phyloP scores from a whole-genome alignment of 2,797 vertebrate species.

The Melanotaenia boesemani region DNA sequence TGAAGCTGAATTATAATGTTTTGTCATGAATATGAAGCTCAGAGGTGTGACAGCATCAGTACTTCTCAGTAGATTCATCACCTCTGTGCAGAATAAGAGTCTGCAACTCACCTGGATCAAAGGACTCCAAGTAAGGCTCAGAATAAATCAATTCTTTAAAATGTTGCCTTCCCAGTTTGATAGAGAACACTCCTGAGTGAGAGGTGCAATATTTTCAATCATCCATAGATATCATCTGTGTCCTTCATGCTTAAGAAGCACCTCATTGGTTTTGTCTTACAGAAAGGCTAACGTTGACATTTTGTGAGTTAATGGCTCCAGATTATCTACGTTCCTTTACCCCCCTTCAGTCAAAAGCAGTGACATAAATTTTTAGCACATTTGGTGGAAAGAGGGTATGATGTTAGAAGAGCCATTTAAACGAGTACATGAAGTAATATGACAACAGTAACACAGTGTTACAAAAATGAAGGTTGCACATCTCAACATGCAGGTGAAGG shows the following conservation, averaged over 20 bases:
- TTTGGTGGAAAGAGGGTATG: no score
- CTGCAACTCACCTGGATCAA: background rate
- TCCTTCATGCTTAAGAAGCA: slow-evolving; percentile 27
- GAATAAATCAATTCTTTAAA: background rate
- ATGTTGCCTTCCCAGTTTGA: background rate
- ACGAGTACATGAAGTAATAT: no score
- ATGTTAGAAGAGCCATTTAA: no score
- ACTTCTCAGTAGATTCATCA: background rate
- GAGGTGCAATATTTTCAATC: background rate
- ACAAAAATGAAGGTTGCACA: no score
- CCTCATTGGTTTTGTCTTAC: slow-evolving; percentile 5
- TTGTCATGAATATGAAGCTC: no score
- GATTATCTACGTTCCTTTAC: background rate
- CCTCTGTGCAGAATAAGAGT: background rate
- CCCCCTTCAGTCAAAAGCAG: no score
- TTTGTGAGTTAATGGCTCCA: background rate
- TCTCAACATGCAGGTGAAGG: no score
- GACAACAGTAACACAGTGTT: no score
- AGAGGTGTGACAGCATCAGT: no score
- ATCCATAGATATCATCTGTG: slow-evolving; percentile 6
- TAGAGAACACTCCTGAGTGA: slow-evolving; percentile 6
- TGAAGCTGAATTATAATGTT: no score
- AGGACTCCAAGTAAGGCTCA: background rate
- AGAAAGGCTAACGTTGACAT: slow-evolving; percentile 11
- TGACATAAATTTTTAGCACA: no score